Percentiles rank a stretch among this genome's conserved stretches.
Evolutionary conservation across 2,888 invertebrate genomes (phyloP).

Genomic region (Neoascia interrupta): DNA sequence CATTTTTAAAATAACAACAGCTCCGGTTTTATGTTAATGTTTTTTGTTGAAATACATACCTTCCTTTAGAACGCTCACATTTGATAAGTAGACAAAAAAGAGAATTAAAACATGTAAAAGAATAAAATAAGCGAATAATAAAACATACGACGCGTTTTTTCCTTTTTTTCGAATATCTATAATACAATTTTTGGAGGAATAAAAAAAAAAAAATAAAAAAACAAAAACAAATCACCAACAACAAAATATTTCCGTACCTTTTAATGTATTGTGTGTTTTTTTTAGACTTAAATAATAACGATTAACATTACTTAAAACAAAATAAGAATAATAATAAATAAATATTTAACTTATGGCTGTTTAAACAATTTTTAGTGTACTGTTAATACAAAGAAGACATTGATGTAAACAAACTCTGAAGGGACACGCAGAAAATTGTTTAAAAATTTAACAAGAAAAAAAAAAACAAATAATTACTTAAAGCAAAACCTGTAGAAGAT

Average conservation of each 20-base stretch:
- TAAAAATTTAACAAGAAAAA: conserved; percentile 11
- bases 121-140: conserved; percentile 2
- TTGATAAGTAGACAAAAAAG: conserved; percentile 48
- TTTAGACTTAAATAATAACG: conserved; percentile 45
- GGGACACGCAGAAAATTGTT: neutral
- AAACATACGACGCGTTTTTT: conserved; percentile 18
- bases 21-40: conserved; percentile 31
- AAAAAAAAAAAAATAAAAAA: neutral
- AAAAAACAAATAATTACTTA: neutral
- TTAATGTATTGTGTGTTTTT: conserved; percentile 69
- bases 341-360: conserved; percentile 69
- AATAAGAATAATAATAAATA: conserved; percentile 28
- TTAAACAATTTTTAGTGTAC: conserved; percentile 64
- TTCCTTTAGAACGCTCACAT: too few relatives aligned
- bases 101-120: conserved; percentile 4
- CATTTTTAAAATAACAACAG: too few relatives aligned
- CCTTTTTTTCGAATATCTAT: conserved; percentile 1
- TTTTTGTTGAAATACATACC: too few relatives aligned
- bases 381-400: conserved; percentile 40
- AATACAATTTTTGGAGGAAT: conserved; percentile 2
- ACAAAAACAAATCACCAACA: conserved; percentile 44
- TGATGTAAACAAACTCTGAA: conserved; percentile 15
- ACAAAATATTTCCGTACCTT: conserved; percentile 67
- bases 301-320: conserved; percentile 30
- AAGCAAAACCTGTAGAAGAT: conserved; percentile 10